phyloP scores from a whole-genome alignment of 2,888 invertebrate species.

The Cephus pulcher region DNA sequence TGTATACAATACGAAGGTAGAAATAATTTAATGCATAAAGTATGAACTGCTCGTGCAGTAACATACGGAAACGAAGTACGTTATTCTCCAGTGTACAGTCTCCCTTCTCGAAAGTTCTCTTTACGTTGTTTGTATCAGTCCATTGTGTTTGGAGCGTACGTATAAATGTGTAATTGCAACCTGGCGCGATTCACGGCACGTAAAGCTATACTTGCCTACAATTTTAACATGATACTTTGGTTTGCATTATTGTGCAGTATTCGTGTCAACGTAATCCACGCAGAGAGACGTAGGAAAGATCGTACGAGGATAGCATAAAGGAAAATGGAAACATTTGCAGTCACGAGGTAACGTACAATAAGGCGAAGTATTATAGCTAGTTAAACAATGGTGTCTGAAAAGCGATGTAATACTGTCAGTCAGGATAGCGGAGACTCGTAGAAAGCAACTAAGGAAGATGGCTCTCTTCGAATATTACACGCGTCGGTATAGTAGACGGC shows the following conservation, averaged over 20 bases:
- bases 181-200: neutral
- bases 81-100: neutral
- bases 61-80: neutral
- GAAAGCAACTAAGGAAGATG: neutral
- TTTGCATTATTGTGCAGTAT: neutral
- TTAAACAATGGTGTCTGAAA: neutral
- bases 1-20: neutral
- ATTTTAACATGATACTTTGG: neutral
- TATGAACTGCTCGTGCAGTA: too few relatives aligned
- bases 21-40: neutral
- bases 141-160: neutral
- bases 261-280: neutral
- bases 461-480: neutral
- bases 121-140: neutral
- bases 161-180: neutral
- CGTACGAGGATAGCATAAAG: neutral
- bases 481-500: neutral
- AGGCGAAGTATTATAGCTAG: neutral
- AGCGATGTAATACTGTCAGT: neutral
- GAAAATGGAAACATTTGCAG: neutral
- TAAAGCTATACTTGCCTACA: neutral
- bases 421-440: neutral
- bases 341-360: neutral
- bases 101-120: neutral
- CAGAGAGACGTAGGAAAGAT: neutral